Evolutionary conservation across 2,113 vertebrate species (phyloP), one percentile per base, ranked within the genome.

Genomic region (Neofelis nebulosa): DNA sequence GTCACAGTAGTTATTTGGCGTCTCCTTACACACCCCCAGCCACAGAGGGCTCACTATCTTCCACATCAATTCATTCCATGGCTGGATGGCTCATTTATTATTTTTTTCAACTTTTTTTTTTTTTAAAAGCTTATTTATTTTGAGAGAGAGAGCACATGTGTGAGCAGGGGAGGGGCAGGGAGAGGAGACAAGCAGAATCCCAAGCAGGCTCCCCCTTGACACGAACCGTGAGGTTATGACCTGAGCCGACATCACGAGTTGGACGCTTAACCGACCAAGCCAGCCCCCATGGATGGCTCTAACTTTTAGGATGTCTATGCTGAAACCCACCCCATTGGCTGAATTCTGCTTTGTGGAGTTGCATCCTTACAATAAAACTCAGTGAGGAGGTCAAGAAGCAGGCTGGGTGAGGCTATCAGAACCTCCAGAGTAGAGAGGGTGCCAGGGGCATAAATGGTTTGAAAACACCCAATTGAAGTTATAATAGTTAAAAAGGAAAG

Each of bases 351-450:
- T 52, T 79, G 36, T 74, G 27, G 55, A 33, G 38, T 48, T 41
- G 3, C 33, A 2, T 38, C 16, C 41, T 45, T 68, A 45, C 48
- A 74, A 85, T 9, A 66, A 73, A 48, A 38, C 25, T 33, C 73
- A 11, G 18, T 23, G 18, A 50, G 36, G 15, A 84, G 38, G 16
- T 25, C 7, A 73, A 65, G n/a, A 45, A 21, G 10, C 9, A 12
- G 52, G 41, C 21, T 29, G 3, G 2, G 23, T 7, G 4, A 2
- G 7, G 25, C 0, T 8, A 29, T 14, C 18, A 9, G 65, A 38
- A 25, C 50, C 36, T 66, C 73, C 45, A 33, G 9, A 50, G 13
- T 1, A 11, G 15, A 41, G 14, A 18, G 7, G 18, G 27, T 19
- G n/a, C 57, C n/a, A 18, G 52, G 12, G 29, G 16, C 29, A 2